These are phyloP conservation scores for Shinisaurus crocodilurus DNA, from an alignment of 2,113 vertebrate genomes.

Conservation along the genomic window DNA sequence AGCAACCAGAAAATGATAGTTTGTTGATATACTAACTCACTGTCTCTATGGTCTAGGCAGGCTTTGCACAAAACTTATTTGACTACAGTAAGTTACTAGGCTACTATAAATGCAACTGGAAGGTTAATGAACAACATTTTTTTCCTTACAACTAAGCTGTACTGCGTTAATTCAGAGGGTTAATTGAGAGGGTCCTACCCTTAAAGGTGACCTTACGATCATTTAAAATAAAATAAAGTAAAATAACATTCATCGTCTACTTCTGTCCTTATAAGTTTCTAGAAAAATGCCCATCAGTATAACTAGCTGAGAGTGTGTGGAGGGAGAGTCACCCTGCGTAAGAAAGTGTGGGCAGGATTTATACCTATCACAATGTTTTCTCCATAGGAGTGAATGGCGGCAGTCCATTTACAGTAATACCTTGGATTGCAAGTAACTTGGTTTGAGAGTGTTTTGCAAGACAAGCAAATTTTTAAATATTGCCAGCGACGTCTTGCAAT, in stretches of 20 bases:
- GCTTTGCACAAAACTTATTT: conserved; percentile 72
- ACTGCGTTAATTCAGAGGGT: fast-evolving
- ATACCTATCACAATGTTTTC: neutral
- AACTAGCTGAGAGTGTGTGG: neutral
- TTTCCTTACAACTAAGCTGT: conserved; percentile 6
- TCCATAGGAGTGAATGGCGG: neutral
- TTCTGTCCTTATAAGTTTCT: neutral
- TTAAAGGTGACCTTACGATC: too few relatives aligned
- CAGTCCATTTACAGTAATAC: neutral
- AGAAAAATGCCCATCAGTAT: neutral
- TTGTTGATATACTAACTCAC: conserved; percentile 70
- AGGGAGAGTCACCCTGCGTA: neutral
- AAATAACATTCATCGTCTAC: neutral
- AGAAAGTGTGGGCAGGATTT: neutral
- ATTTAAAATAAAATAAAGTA: too few relatives aligned
- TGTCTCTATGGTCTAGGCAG: conserved; percentile 67
- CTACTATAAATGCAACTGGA: conserved; percentile 55
- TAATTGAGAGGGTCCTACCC: too few relatives aligned
- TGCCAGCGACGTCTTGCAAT: too few relatives aligned
- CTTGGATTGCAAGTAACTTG: too few relatives aligned
- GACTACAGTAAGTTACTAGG: conserved; percentile 71
- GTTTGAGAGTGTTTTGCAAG: too few relatives aligned
- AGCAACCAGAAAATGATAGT: conserved; percentile 52
- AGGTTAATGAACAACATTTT: conserved; percentile 49
- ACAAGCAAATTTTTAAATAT: too few relatives aligned